phyloP scores from a whole-genome alignment of 2,113 vertebrate species.

The Corythornis cristatus region DNA sequence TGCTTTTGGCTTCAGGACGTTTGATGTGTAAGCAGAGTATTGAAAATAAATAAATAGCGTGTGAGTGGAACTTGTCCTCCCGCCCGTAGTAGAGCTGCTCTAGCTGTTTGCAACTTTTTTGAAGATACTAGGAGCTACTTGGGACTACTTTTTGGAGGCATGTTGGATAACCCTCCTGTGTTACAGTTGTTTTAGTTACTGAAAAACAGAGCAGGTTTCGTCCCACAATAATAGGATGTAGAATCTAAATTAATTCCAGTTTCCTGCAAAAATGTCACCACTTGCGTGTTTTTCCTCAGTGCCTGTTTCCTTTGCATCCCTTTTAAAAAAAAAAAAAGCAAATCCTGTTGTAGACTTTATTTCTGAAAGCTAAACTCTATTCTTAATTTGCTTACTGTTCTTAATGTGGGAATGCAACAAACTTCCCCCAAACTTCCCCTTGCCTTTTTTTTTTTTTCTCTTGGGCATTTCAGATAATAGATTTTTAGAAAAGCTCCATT shows the following conservation, averaged over 20 bases:
- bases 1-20: constrained; percentile 16
- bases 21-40: neutral
- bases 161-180: neutral
- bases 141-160: neutral
- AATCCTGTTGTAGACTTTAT: neutral
- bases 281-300: neutral
- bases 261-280: neutral
- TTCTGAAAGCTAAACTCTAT: neutral
- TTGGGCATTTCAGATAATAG: neutral
- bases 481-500: neutral
- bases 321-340: neutral
- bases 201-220: neutral
- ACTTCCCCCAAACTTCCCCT: neutral
- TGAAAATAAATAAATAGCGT: constrained; percentile 41
- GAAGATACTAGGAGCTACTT: neutral
- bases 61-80: neutral
- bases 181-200: neutral
- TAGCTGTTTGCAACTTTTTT: neutral
- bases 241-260: neutral
- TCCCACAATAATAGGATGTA: neutral
- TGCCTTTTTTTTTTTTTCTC: neutral
- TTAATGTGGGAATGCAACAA: neutral
- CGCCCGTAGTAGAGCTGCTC: fast-evolving
- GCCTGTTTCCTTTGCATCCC: neutral
- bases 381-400: neutral